phyloP scores from a whole-genome alignment of 1,140 invertebrate genomes.

The Lordiphosa clarofinis region DNA sequence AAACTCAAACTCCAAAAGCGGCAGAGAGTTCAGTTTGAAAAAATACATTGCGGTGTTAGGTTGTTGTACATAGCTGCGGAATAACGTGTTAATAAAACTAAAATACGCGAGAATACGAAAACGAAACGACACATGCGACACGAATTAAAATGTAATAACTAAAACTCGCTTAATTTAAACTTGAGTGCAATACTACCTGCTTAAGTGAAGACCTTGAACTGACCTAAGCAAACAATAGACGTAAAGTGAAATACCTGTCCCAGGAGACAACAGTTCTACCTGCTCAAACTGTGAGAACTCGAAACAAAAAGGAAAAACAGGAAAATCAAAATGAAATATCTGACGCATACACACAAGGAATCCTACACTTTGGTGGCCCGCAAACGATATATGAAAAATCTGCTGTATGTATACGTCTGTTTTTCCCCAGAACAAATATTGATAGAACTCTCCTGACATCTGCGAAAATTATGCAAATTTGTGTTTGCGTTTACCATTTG shows the following conservation, averaged over 20 bases:
- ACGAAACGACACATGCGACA: conserved; percentile 27
- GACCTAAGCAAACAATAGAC: conserved; percentile 55
- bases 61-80: conserved; percentile 60
- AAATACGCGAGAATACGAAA: conserved; percentile 37
- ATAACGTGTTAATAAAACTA: conserved; percentile 21
- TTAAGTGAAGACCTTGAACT: conserved; percentile 15
- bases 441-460: conserved; percentile 40
- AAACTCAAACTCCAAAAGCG: conserved; percentile 4
- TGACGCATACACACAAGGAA: conserved; percentile 80
- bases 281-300: conserved; percentile 25
- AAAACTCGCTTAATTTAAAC: conserved; percentile 28
- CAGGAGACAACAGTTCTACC: conserved; percentile 32
- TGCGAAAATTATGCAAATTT: conserved; percentile 72
- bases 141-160: too few relatives aligned
- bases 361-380: conserved; percentile 81
- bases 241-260: conserved; percentile 33
- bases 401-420: conserved; percentile 74
- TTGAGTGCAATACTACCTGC: conserved; percentile 69
- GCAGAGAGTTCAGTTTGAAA: conserved; percentile 44
- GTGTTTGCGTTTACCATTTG: conserved; percentile 42
- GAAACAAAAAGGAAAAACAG: conserved; percentile 2
- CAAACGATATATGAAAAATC: conserved; percentile 81
- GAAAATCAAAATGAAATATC: conserved; percentile 81
- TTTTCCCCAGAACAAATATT: conserved; percentile 24
- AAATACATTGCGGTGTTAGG: conserved; percentile 49